phyloP scores from a whole-genome alignment of 2,113 vertebrate species.

The Gavialis gangeticus region DNA sequence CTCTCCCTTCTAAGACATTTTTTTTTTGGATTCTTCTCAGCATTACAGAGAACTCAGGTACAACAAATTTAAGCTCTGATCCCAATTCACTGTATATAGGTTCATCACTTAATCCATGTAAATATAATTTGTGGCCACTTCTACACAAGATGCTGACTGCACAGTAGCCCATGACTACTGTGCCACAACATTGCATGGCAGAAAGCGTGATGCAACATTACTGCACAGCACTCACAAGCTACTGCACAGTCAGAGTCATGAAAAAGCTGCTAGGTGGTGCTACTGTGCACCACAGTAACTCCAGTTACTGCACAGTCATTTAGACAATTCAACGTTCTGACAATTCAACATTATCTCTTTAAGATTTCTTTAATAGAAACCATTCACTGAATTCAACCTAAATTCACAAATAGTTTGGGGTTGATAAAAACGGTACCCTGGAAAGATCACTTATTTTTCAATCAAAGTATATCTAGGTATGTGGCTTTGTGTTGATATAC shows the following conservation, averaged over 20 bases:
- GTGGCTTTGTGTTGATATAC: no score
- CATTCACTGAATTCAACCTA: neutral
- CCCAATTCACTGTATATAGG: neutral
- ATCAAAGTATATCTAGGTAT: no score
- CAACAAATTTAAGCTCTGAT: neutral
- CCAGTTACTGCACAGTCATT: no score
- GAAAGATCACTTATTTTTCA: no score
- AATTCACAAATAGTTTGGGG: neutral
- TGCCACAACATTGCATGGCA: no score
- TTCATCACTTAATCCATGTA: neutral
- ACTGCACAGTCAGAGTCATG: no score
- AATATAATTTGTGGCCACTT: neutral
- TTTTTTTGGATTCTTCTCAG: neutral
- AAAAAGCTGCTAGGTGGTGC: no score
- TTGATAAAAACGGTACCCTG: neutral
- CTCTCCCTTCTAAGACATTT: constrained; percentile 34
- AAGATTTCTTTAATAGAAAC: neutral
- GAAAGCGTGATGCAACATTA: no score
- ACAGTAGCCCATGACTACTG: no score
- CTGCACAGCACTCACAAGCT: no score
- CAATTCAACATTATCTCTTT: neutral
- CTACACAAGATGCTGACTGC: no score
- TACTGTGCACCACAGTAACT: no score
- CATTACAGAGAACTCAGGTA: neutral
- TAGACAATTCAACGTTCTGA: neutral